Conservation (phyloP, 1,140 invertebrate species). For the Anastrepha ludens region DNA sequence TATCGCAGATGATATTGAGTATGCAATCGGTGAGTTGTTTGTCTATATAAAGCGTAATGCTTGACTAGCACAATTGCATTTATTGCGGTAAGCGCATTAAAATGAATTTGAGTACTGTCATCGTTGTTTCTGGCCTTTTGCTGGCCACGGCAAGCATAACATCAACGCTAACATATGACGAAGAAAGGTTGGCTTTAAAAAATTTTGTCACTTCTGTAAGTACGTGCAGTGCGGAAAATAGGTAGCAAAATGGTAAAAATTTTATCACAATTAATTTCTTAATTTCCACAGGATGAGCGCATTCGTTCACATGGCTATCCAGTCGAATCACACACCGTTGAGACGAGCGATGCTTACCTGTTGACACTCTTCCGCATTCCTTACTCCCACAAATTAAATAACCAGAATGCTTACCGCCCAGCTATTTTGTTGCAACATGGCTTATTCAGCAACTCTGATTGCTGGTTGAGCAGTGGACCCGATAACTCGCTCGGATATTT, state of each 20-base stretch:
- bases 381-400: slow-evolving; percentile 60
- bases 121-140: background rate
- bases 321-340: slow-evolving; percentile 75
- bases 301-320: slow-evolving; percentile 75
- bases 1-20: background rate
- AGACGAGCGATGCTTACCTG: slow-evolving; percentile 77
- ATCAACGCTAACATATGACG: background rate
- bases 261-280: background rate
- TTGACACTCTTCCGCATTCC: slow-evolving; percentile 76
- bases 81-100: background rate
- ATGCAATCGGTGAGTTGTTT: background rate
- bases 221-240: background rate
- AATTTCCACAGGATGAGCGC: slow-evolving; percentile 63
- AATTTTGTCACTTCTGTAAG: slow-evolving; percentile 40
- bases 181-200: background rate
- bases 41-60: background rate
- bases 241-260: background rate
- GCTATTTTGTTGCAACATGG: slow-evolving; percentile 81
- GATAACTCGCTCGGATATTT: slow-evolving; percentile 74
- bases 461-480: slow-evolving; percentile 81
- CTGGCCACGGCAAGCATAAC: background rate
- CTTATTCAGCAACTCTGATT: slow-evolving; percentile 80
- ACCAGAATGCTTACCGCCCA: slow-evolving; percentile 65
- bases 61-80: background rate
- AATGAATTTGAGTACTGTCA: background rate